Base-by-base conservation (phyloP, 2,888 invertebrate genomes). In the Alentia gelatinosa region DNA sequence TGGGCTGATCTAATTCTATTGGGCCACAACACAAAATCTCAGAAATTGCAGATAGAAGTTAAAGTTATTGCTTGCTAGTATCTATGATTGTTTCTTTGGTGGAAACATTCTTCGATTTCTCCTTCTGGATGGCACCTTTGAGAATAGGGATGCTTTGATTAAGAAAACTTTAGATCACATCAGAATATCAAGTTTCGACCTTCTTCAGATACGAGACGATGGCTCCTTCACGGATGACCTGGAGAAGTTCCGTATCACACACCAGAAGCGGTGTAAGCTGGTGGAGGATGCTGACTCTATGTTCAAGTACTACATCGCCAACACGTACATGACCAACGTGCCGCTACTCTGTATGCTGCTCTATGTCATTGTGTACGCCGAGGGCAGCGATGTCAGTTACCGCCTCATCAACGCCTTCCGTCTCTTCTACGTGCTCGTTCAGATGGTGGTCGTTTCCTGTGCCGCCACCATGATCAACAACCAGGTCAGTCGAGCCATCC, bases 191-290 rank as follows among this genome's bases (percentile, higher is more conserved):
- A n/a, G 4, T 47, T 42, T 42, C n/a, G 74, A 30, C 26, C 40
- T 26, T 9, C 35, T 37, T 0, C 30, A 86, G 92, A 92, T 93
- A 33, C 42, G 42, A 39, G 88, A 89, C 0, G 92, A 93, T 47
- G 93, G 93, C 19, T 37, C 75, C 5, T 90, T 93, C 47, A 79
- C 47, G 0, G 93, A 92, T 35, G 92, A 92, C 90, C 86, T 94
- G 30, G 94, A 94, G 86, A 93, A 93, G 68, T 93, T 93, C 92
- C 93, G 94, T 26, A 90, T 94, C 89, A 92, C 92, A 84, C 94
- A 94, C 92, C 93, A 94, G 92, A 92, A 92, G 23, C 90, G 93
- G 19, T 93, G 93, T 63, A 89, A 90, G 68, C 89, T 93, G 23
- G 92, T 93, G 63, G 92, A 92, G 75, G 90, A 91, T 30, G 91